These are phyloP conservation scores for Andrena fulva DNA, from an alignment of 2,888 invertebrate genomes.

Conservation along the genomic window DNA sequence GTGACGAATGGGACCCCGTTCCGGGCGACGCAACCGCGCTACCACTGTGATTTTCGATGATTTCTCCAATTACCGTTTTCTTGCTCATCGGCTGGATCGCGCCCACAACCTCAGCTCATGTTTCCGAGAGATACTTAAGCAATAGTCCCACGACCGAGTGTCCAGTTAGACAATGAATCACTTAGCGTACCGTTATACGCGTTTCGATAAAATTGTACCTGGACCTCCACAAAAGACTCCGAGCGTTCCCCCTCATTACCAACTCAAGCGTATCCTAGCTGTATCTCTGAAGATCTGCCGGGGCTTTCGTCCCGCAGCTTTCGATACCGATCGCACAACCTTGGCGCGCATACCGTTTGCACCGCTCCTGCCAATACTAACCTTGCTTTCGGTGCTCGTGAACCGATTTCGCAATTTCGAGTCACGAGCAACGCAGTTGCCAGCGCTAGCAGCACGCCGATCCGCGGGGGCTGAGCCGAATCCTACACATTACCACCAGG, in stretches of 20 bases:
- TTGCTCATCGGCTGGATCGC: not conserved
- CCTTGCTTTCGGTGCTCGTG: conserved; percentile 47
- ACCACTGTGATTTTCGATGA: too few species aligned
- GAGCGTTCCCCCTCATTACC: not conserved
- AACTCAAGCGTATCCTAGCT: not conserved
- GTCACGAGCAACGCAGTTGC: conserved; percentile 46
- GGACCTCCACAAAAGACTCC: conserved; percentile 6
- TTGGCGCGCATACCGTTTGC: conserved; percentile 32
- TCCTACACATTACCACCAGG: conserved; percentile 75
- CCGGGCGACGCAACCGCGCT: too few species aligned
- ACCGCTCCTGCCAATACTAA: conserved; percentile 4
- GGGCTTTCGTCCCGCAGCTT: conserved; percentile 8
- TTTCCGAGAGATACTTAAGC: not conserved
- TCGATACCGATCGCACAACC: conserved; percentile 44
- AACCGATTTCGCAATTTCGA: conserved; percentile 55
- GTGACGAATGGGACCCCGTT: not conserved
- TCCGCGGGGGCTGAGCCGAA: conserved; percentile 57
- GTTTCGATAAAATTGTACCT: conserved; percentile 37
- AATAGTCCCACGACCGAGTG: too few species aligned
- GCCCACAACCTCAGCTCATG: not conserved
- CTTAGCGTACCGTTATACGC: conserved; percentile 27
- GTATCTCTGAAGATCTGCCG: conserved; percentile 15
- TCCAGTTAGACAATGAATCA: conserved; percentile 23
- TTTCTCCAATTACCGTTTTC: not conserved
- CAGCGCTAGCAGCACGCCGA: conserved; percentile 21